These are phyloP conservation scores for Stegostoma tigrinum DNA, from an alignment of 2,113 vertebrate species.

Conservation along the genomic window DNA sequence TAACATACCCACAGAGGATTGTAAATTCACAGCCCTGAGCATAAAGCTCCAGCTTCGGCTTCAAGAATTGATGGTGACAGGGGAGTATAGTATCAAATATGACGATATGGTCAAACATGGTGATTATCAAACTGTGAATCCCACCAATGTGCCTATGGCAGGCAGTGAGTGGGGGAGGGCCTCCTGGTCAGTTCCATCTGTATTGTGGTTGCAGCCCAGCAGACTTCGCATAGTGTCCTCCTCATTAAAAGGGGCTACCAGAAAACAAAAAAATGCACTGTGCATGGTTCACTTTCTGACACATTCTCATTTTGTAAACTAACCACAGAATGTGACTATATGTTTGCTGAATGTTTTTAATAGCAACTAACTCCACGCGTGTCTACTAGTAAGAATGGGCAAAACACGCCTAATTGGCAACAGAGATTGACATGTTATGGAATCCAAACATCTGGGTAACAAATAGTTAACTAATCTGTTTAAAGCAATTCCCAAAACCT, in stretches of 20 bases:
- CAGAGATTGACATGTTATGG: not conserved
- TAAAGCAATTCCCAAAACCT: not conserved
- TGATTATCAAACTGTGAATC: no score
- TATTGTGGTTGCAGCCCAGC: no score
- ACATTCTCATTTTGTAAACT: not conserved
- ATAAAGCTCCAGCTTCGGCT: no score
- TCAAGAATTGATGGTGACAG: no score
- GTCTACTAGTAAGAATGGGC: not conserved
- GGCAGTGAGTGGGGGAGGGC: no score
- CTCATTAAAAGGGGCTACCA: no score
- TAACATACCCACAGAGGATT: not conserved
- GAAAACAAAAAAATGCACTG: no score
- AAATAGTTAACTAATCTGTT: slow-evolving; percentile 13
- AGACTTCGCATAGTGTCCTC: no score
- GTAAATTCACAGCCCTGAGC: not conserved
- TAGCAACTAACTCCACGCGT: not conserved
- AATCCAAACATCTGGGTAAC: not conserved
- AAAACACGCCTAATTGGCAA: not conserved
- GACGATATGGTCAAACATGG: no score
- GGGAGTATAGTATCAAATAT: no score
- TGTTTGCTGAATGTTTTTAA: not conserved
- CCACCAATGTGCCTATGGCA: no score
- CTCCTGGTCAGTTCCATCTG: no score
- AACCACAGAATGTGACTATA: not conserved
- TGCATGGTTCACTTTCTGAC: not conserved